phyloP scores from a whole-genome alignment of 1,140 invertebrate species.

The Adelges cooleyi region DNA sequence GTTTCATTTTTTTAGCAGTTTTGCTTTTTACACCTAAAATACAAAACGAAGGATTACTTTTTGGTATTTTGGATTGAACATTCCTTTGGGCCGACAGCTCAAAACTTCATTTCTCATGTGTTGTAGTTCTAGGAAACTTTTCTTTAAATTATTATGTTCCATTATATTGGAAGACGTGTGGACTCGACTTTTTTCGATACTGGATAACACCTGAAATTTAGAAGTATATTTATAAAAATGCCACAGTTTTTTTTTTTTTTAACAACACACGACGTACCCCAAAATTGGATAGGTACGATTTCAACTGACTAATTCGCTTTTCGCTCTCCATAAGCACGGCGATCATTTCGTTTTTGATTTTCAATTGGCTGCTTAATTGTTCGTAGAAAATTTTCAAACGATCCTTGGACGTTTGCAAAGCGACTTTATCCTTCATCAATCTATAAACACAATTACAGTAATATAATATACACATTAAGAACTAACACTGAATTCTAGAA shows the following conservation, averaged over 20 bases:
- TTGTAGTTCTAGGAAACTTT: constrained; percentile 4
- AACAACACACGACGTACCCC: neutral
- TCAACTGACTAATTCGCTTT: neutral
- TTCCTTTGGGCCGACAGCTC: constrained; percentile 11
- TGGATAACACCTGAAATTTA: constrained; percentile 2
- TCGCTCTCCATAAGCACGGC: neutral
- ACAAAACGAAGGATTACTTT: neutral
- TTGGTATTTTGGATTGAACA: constrained; percentile 18
- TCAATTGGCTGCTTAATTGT: neutral
- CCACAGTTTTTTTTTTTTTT: neutral
- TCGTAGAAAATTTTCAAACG: neutral
- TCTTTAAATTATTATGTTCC: constrained; percentile 1
- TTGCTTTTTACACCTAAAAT: too few relatives aligned
- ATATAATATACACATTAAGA: neutral
- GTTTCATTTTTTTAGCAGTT: too few relatives aligned
- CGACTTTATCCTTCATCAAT: neutral
- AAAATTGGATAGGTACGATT: neutral
- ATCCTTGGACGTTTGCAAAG: neutral
- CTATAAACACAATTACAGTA: neutral
- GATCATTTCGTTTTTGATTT: neutral
- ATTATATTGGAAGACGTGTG: neutral
- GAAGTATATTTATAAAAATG: neutral
- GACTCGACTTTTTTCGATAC: constrained; percentile 14
- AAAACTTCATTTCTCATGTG: constrained; percentile 9
- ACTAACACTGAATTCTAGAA: neutral